Evolutionary conservation across 2,113 vertebrate species (phyloP).

Genomic region (Gambusia holbrooki): DNA sequence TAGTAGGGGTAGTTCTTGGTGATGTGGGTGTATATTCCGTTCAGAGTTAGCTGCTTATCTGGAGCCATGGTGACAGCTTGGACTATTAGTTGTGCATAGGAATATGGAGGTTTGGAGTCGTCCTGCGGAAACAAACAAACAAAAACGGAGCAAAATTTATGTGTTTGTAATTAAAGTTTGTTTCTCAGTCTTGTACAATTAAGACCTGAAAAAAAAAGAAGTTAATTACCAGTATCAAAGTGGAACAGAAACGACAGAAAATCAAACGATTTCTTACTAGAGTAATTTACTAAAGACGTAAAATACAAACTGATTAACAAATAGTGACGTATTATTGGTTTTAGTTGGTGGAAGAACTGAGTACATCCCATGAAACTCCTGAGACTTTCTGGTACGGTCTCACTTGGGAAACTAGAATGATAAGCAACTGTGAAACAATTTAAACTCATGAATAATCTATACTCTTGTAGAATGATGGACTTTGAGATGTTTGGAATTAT

Average conservation of each 20-base stretch:
- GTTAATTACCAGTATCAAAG: no score
- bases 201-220: no score
- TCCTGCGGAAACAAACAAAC: conserved; percentile 79
- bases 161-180: background rate
- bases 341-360: background rate
- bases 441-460: background rate
- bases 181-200: background rate
- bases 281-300: background rate
- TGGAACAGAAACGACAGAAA: no score
- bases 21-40: conserved; percentile 97
- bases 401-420: background rate
- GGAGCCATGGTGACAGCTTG: conserved; percentile 96
- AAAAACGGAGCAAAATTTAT: background rate
- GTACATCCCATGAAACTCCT: background rate
- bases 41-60: conserved; percentile 95
- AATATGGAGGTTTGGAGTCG: conserved; percentile 96
- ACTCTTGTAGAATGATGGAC: background rate
- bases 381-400: background rate
- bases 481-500: background rate
- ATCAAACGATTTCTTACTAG: no score
- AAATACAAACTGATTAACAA: background rate
- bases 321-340: background rate
- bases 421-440: background rate
- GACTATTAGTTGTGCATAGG: conserved; percentile 95
- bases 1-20: conserved; percentile 98